Evolutionary conservation across 2,113 vertebrate species (phyloP).

Genomic region (Hemichromis elongatus): DNA sequence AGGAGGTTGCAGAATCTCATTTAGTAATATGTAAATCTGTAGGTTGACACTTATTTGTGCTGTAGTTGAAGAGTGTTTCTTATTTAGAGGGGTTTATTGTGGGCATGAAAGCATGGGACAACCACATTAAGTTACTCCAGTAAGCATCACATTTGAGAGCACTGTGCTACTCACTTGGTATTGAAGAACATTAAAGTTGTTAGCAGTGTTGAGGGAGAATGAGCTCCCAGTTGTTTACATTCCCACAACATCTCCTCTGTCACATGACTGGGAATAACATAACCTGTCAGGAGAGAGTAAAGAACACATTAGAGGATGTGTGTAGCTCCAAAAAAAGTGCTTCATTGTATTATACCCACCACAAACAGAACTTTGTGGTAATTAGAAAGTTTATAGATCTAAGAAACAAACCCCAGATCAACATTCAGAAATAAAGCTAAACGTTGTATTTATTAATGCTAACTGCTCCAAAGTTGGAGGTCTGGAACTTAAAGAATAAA

Average conservation of each 20-base stretch:
- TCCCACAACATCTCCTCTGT: slow-evolving; percentile 99
- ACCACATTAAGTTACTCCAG: background rate
- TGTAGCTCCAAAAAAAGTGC: background rate
- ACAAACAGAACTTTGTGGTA: background rate
- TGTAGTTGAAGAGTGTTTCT: background rate
- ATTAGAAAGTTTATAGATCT: background rate
- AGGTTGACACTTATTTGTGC: background rate
- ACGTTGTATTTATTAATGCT: background rate
- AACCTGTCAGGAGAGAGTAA: slow-evolving; percentile 74
- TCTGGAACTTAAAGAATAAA: background rate
- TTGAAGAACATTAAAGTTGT: slow-evolving; percentile 99
- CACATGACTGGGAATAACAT: slow-evolving; percentile 95
- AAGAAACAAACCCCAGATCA: background rate
- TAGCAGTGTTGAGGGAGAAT: slow-evolving; percentile 94
- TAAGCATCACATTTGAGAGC: background rate
- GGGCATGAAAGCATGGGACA: background rate
- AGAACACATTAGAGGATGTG: background rate
- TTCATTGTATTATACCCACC: background rate
- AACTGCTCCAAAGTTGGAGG: background rate
- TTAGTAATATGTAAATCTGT: background rate
- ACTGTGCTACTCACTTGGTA: slow-evolving; percentile 86
- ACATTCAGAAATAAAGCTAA: background rate
- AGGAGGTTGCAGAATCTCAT: background rate
- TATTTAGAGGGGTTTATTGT: background rate
- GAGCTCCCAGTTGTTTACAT: slow-evolving; percentile 97